Conservation (phyloP, 2,113 vertebrate genomes). For the Dissostichus mawsoni region DNA sequence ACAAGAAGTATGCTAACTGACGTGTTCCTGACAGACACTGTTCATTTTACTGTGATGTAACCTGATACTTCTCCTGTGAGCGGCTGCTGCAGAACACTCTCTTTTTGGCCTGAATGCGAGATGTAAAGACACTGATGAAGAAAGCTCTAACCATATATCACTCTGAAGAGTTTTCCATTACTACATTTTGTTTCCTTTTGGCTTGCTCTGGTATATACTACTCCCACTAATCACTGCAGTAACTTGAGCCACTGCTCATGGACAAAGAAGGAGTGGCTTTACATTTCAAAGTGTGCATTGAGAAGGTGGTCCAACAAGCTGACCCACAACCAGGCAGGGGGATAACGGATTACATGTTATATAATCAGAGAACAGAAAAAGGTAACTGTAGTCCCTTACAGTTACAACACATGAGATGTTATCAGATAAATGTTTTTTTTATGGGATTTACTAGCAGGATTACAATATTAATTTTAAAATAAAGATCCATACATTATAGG, state of each 20-base stretch:
- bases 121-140: background rate
- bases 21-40: background rate
- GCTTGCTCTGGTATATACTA: background rate
- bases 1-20: background rate
- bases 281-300: background rate
- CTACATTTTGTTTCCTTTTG: background rate
- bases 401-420: no score
- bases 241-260: background rate
- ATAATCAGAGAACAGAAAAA: no score
- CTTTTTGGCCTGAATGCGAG: background rate
- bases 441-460: no score
- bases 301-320: background rate
- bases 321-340: no score
- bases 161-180: background rate
- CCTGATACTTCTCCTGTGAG: background rate
- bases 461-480: no score
- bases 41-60: background rate
- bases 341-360: no score
- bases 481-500: no score
- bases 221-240: constrained; percentile 22
- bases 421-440: no score
- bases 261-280: background rate
- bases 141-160: background rate
- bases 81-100: background rate
- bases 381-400: no score